Evolutionary conservation across 2,888 invertebrate species (phyloP).

Genomic region (Spisula subtruncata): DNA sequence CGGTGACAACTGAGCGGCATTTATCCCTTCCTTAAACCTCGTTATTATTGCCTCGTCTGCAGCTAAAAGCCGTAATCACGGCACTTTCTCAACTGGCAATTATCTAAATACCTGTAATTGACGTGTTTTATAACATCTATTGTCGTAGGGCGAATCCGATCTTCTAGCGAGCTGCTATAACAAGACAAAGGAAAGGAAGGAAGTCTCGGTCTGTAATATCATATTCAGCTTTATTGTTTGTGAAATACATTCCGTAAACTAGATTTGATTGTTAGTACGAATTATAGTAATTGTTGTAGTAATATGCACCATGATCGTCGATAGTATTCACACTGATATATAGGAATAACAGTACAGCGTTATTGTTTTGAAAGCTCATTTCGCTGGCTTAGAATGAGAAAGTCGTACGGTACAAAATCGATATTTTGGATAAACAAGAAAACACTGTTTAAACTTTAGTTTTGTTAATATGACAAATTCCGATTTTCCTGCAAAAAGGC

Average conservation of each 20-base stretch:
- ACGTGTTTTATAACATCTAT: conserved; percentile 45
- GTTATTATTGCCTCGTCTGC: conserved; percentile 33
- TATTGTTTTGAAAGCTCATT: no score
- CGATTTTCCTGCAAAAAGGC: no score
- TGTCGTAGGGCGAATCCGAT: background rate
- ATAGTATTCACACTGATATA: no score
- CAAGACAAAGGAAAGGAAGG: background rate
- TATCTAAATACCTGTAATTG: conserved; percentile 44
- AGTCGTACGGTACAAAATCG: no score
- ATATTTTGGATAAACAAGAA: no score
- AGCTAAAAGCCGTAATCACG: conserved; percentile 29
- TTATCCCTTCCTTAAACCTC: conserved; percentile 24
- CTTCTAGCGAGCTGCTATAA: background rate
- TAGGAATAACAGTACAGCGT: no score
- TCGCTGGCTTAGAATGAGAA: no score
- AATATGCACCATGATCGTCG: background rate
- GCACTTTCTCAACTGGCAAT: conserved; percentile 28
- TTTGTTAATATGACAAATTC: no score
- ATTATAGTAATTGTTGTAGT: background rate
- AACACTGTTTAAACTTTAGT: no score
- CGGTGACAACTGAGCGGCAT: conserved; percentile 19
- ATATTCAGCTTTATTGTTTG: background rate
- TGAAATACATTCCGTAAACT: no score
- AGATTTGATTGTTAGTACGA: background rate
- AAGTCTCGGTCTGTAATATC: background rate